These are phyloP conservation scores for Onychomys leucogaster DNA, from an alignment of 2,797 vertebrate genomes.

Conservation along the genomic window DNA sequence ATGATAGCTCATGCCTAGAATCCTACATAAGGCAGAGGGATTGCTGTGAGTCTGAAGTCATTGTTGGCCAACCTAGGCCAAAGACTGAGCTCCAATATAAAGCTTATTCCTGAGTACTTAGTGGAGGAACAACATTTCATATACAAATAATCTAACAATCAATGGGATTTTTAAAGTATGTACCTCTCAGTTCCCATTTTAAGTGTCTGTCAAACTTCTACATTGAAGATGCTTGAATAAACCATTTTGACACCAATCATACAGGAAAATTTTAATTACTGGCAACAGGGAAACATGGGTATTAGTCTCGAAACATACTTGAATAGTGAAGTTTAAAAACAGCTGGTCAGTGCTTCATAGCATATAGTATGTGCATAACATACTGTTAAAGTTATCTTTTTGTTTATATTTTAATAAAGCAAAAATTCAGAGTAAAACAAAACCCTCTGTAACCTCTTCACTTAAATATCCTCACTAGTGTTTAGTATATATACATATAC, in stretches of 20 bases:
- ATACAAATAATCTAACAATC: constrained; percentile 58
- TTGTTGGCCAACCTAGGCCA: background rate
- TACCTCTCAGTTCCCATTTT: constrained; percentile 16
- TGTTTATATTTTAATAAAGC: background rate
- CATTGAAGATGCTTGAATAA: constrained; percentile 14
- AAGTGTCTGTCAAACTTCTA: constrained; percentile 56
- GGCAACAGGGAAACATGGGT: background rate
- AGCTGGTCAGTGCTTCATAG: background rate
- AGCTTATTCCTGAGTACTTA: constrained; percentile 49
- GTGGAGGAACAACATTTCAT: constrained; percentile 8
- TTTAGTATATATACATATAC: background rate
- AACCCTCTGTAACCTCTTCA: background rate
- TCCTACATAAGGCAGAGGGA: background rate
- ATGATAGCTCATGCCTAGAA: background rate
- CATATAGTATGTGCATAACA: constrained; percentile 7
- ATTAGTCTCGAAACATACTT: constrained; percentile 30
- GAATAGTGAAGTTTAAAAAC: background rate
- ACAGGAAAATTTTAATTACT: constrained; percentile 47
- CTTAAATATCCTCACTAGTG: background rate
- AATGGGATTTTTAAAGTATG: constrained; percentile 30
- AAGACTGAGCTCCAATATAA: background rate
- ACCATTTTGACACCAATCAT: constrained; percentile 34
- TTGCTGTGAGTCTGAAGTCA: background rate
- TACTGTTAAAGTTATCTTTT: background rate
- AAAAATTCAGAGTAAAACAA: constrained; percentile 47